Evolutionary conservation across 1,140 invertebrate genomes (phyloP), one percentile per base, ranked within the genome.

Genomic region (Aphelenchoides fujianensis): DNA sequence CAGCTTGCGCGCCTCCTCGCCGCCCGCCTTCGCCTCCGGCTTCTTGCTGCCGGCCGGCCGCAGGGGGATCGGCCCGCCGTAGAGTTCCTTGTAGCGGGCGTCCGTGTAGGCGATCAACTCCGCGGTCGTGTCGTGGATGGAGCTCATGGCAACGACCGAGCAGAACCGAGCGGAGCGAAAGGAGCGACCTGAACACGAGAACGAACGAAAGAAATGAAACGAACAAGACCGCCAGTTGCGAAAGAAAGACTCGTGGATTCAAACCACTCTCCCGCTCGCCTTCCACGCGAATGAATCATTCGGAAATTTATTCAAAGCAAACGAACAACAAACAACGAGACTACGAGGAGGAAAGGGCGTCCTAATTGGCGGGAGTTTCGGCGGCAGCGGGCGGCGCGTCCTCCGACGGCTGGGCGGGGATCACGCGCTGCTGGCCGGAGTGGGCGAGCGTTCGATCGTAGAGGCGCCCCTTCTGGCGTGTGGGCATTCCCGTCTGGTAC

Each of bases 401-500:
- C n/a, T n/a, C 41, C 23, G 41, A 48, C 41, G 12, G 41, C 41
- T n/a, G n/a, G n/a, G n/a, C n/a, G n/a, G n/a, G n/a, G 41, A 48
- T 48, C 23, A 23, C 23, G 12, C 23, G 12, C 41, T 48, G 41
- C 23, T 48, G 41, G 12, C 41, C 41, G 41, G 41, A 48, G 23
- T 16, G 41, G 27, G 5, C 5, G 34, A 72, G 69, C 2, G 70
- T 41, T 27, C 69, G 23, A 41, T 72, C 70, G 53, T 74, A 72
- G 12, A 70, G 34, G 16, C 70, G 70, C 31, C 72, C 32, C 35
- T 72, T 72, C 59, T 75, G 75, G 2, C 59, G 41, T 3, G 77
- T 79, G 27, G 76, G 74, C 31, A 34, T 35, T 23, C 69, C 74
- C 19, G 35, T 59, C n/a, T 68, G 48, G 64, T 74, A 78, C 57